Conservation (phyloP, 2,888 invertebrate genomes). For the Drosophila kuntzei region DNA sequence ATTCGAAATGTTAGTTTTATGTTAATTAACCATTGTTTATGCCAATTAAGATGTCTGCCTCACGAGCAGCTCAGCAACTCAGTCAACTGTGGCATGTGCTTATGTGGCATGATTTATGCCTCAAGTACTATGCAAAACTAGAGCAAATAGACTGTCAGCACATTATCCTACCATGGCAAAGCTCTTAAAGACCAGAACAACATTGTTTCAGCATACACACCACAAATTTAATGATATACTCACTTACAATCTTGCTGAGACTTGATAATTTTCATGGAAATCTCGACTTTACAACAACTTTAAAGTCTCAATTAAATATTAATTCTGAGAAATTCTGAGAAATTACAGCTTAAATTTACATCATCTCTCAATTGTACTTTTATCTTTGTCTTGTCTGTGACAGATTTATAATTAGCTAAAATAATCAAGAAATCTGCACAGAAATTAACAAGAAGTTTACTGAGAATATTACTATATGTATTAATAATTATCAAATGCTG, state of each 20-base stretch:
- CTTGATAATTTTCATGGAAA: background rate
- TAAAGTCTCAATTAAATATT: background rate
- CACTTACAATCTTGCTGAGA: conserved; percentile 4
- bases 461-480: background rate
- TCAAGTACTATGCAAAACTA: conserved; percentile 11
- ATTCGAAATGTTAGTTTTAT: conserved; percentile 78
- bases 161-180: background rate
- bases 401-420: no score
- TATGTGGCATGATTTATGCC: conserved; percentile 10
- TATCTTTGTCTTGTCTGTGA: no score
- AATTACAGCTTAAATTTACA: background rate
- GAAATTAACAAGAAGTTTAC: background rate
- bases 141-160: conserved; percentile 24
- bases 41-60: conserved; percentile 65
- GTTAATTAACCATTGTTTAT: conserved; percentile 78
- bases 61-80: conserved; percentile 2
- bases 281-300: background rate
- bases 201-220: background rate
- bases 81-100: conserved; percentile 1
- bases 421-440: background rate
- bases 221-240: conserved; percentile 8
- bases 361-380: background rate
- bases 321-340: background rate
- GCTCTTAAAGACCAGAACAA: background rate
- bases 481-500: background rate